Conservation (phyloP, 2,797 vertebrate species). For the Propithecus deckenii region DNA sequence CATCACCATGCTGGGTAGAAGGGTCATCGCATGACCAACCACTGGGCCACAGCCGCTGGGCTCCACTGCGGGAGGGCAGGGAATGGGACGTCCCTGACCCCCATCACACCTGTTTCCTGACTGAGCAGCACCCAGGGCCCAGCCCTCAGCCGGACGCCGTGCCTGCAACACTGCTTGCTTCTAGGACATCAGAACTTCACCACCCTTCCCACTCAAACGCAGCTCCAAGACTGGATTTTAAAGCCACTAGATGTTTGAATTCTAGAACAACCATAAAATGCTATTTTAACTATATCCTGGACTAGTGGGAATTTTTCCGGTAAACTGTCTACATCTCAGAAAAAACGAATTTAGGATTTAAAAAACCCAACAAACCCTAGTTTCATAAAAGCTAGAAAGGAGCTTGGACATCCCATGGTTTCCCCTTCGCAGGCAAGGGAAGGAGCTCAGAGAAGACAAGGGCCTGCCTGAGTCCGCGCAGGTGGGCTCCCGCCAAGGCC, state of each 20-base stretch:
- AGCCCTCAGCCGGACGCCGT: background rate
- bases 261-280: background rate
- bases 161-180: background rate
- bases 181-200: background rate
- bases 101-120: background rate
- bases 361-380: background rate
- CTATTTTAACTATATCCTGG: background rate
- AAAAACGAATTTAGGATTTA: background rate
- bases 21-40: no score
- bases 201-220: rapidly evolving
- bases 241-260: background rate
- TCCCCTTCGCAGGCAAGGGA: background rate
- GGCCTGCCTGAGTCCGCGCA: no score
- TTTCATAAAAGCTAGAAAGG: background rate
- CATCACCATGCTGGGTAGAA: background rate
- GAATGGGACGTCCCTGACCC: background rate
- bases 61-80: background rate
- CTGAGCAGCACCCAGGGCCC: rapidly evolving
- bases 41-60: no score
- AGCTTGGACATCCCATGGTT: background rate
- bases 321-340: background rate
- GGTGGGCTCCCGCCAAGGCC: no score
- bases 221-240: background rate
- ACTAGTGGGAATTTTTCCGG: background rate
- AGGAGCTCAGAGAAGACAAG: background rate